A percentile compares a stretch with the other conserved stretches of the same genome.
phyloP scores from a whole-genome alignment of 2,113 vertebrate genomes.

The Gopherus evgoodei region DNA sequence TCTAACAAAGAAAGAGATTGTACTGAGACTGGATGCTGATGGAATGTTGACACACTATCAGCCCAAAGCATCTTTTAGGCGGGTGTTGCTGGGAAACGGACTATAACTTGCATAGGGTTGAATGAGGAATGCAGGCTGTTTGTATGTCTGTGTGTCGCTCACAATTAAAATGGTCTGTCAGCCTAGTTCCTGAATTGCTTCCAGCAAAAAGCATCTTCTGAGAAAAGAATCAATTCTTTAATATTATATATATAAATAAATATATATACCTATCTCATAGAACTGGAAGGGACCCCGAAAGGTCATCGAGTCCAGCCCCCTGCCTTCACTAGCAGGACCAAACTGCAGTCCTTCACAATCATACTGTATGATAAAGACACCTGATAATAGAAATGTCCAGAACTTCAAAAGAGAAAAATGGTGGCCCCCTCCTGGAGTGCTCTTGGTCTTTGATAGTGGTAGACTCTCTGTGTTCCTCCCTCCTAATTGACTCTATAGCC shows the following conservation, averaged over 20 bases:
- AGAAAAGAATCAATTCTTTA: not conserved
- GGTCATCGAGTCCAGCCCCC: no score
- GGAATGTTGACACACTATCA: not conserved
- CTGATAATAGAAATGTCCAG: not conserved
- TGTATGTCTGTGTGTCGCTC: not conserved
- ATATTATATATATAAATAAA: no score
- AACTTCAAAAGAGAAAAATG: not conserved
- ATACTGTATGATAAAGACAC: not conserved
- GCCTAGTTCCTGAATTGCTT: not conserved
- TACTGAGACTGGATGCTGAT: not conserved
- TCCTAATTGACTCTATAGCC: not conserved
- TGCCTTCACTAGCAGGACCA: no score
- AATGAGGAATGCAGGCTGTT: not conserved
- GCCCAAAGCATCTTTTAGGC: not conserved
- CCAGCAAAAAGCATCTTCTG: not conserved
- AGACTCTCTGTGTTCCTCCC: not conserved
- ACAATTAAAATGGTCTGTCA: not conserved
- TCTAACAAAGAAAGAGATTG: not conserved
- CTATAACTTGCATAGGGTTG: accelerated
- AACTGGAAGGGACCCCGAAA: no score
- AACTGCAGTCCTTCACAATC: not conserved
- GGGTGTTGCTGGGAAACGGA: not conserved
- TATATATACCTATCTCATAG: no score
- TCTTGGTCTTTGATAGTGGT: not conserved
- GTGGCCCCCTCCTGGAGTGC: not conserved